These are phyloP conservation scores for Diacarnus erythraeanus DNA, from an alignment of 37 sponge, comb jelly and placozoan genomes.

Conservation along the genomic window DNA sequence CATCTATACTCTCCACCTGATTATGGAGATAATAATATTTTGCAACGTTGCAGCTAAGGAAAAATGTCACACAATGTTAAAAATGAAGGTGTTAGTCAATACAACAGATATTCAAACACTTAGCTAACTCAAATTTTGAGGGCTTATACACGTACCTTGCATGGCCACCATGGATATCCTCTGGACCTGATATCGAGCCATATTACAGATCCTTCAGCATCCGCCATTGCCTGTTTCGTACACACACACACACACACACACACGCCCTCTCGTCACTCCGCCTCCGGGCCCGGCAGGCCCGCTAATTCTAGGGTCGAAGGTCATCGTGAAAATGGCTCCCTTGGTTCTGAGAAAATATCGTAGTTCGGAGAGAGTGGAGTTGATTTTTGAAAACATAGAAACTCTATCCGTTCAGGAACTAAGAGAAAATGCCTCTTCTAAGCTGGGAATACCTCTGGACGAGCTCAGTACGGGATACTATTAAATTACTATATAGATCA, in stretches of 20 bases:
- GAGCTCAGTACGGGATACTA: conserved; percentile 15
- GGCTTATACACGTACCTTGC: too few species aligned
- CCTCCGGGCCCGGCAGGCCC: not conserved
- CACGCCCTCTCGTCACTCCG: not conserved
- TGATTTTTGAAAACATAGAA: conserved; percentile 6
- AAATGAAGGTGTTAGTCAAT: too few species aligned
- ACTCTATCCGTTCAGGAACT: conserved; percentile 7
- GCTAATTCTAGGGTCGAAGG: not conserved
- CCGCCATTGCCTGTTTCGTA: not conserved
- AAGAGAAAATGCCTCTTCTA: not conserved
- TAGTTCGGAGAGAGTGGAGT: not conserved
- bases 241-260: not conserved
- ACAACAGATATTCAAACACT: too few species aligned
- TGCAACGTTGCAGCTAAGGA: too few species aligned
- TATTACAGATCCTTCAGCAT: not conserved
- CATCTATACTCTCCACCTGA: too few species aligned
- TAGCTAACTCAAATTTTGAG: too few species aligned
- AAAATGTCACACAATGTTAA: too few species aligned
- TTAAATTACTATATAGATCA: not conserved
- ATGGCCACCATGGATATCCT: conserved; percentile 33
- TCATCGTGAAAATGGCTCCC: not conserved
- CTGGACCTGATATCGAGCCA: conserved; percentile 2
- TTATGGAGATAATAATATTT: too few species aligned
- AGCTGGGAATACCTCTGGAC: not conserved
- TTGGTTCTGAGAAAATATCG: not conserved